phyloP scores from a whole-genome alignment of 2,113 vertebrate species.

The Nothobranchius kuhntae region DNA sequence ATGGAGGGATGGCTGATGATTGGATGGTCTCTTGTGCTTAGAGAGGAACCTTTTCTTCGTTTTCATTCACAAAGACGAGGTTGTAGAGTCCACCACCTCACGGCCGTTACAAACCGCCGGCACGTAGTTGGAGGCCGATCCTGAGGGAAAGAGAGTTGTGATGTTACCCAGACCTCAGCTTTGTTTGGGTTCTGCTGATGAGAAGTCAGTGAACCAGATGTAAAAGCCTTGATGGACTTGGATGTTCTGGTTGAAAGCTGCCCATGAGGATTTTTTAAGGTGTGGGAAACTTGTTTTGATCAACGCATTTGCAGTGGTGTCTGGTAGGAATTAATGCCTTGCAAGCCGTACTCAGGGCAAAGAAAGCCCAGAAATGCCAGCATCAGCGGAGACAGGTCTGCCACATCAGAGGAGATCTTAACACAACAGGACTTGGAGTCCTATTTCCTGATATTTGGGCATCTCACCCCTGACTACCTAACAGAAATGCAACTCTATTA shows the following conservation, averaged over 20 bases:
- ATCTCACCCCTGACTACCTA: too few relatives aligned
- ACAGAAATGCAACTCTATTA: too few relatives aligned
- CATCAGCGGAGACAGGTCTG: too few relatives aligned
- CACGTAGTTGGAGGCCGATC: slow-evolving; percentile 86
- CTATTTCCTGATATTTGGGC: too few relatives aligned
- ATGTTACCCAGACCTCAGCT: slow-evolving; percentile 7
- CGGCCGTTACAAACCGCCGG: slow-evolving; percentile 95
- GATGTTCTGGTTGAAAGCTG: not conserved
- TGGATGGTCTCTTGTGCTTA: slow-evolving; percentile 44
- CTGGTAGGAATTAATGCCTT: too few relatives aligned
- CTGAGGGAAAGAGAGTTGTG: slow-evolving; percentile 58
- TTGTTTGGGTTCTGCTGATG: not conserved
- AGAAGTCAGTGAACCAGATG: slow-evolving; percentile 21
- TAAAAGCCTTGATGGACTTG: slow-evolving; percentile 3
- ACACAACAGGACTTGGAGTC: too few relatives aligned
- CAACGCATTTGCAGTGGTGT: too few relatives aligned
- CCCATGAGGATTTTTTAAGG: not conserved
- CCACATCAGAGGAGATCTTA: too few relatives aligned
- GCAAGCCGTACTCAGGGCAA: too few relatives aligned
- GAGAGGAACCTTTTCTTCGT: slow-evolving; percentile 8
- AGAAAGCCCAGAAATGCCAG: too few relatives aligned
- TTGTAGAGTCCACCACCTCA: slow-evolving; percentile 95
- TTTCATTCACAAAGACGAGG: slow-evolving; percentile 89
- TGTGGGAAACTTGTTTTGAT: too few relatives aligned
- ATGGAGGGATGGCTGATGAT: slow-evolving; percentile 37